These are phyloP conservation scores for Phoenicopterus ruber DNA, from an alignment of 2,113 vertebrate genomes.

Conservation along the genomic window DNA sequence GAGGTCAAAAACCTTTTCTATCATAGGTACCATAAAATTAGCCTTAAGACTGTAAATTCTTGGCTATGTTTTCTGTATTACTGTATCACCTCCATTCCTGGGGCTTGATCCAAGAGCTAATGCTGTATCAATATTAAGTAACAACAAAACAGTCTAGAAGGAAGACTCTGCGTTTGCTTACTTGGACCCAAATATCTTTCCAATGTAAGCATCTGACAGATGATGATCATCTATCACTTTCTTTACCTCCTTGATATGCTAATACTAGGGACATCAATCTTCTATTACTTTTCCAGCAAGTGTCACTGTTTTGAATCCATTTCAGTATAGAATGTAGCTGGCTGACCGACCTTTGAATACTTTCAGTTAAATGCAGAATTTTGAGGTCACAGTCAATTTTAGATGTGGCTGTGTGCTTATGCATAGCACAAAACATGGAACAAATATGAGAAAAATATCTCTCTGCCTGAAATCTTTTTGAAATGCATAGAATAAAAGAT, in stretches of 20 bases:
- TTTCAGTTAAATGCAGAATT: background rate
- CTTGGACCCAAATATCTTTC: background rate
- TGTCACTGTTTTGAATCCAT: background rate
- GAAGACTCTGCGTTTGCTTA: background rate
- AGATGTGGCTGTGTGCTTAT: background rate
- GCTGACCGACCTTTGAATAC: background rate
- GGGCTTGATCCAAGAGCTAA: background rate
- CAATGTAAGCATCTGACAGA: background rate
- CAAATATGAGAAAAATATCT: background rate
- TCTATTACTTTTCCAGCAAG: background rate
- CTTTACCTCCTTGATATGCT: background rate
- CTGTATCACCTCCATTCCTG: background rate
- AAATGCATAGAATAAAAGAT: background rate
- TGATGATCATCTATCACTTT: background rate
- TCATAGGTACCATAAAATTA: background rate
- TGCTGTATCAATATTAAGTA: background rate
- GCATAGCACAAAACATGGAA: background rate
- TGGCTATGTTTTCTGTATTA: background rate
- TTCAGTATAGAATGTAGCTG: background rate
- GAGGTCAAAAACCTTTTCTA: background rate
- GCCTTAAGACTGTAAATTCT: background rate
- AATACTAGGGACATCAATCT: background rate
- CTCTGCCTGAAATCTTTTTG: background rate
- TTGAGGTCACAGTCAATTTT: background rate
- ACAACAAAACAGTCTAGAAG: background rate